A percentile compares a stretch with the other conserved stretches of the same genome.
Conservation (phyloP, 2,113 vertebrate genomes). For the Pionites leucogaster region DNA sequence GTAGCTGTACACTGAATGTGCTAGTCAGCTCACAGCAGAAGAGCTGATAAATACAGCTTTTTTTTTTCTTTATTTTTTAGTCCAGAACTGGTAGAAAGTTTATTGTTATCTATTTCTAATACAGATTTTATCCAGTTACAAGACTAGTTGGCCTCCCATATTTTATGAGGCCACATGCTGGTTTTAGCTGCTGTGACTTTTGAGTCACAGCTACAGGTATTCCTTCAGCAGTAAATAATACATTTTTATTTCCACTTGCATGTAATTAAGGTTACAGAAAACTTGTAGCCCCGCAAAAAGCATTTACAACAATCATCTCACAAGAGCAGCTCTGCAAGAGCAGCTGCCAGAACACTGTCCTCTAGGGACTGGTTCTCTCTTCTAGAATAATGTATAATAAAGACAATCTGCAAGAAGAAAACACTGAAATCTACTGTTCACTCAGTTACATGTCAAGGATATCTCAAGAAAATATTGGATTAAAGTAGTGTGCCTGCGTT, state of each 20-base stretch:
- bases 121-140: neutral
- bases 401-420: neutral
- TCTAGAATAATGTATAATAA: neutral
- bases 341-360: neutral
- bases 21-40: neutral
- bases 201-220: neutral
- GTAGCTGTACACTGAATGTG: neutral
- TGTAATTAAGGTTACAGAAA: neutral
- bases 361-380: neutral
- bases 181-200: neutral
- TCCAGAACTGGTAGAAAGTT: neutral
- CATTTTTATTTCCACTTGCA: neutral
- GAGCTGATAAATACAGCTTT: neutral
- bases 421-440: neutral
- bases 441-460: neutral
- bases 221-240: constrained; percentile 16
- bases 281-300: neutral
- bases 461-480: neutral
- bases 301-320: neutral
- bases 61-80: neutral
- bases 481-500: neutral
- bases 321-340: neutral
- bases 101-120: neutral
- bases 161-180: neutral
- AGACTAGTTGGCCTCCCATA: neutral